A percentile compares a stretch with the other conserved stretches of the same genome.
These are phyloP conservation scores for Diplodus sargus DNA, from an alignment of 2,797 vertebrate genomes.

Conservation along the genomic window DNA sequence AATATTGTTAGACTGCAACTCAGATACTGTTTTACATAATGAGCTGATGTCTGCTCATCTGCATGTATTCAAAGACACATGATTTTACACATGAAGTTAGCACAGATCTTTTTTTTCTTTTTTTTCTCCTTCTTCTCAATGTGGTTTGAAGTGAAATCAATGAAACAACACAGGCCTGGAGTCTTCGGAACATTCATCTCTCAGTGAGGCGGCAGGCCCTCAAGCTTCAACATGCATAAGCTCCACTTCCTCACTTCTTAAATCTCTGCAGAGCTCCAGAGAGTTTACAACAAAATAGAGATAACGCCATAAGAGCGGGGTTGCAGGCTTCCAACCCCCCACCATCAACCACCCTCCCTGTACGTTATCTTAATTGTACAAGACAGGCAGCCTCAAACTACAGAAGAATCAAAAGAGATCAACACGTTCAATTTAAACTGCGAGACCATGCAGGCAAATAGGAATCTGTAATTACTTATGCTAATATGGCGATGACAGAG, in stretches of 20 bases:
- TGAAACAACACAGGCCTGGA: constrained; percentile 46
- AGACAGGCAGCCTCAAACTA: constrained; percentile 81
- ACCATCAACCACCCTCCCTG: constrained; percentile 53
- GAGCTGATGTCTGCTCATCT: constrained; percentile 31
- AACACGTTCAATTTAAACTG: constrained; percentile 81
- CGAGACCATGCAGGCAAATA: constrained; percentile 73
- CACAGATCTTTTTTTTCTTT: constrained; percentile 37
- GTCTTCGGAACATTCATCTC: constrained; percentile 49
- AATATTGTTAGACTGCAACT: constrained; percentile 16
- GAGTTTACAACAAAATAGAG: constrained; percentile 75
- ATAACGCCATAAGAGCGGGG: constrained; percentile 67
- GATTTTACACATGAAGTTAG: constrained; percentile 49
- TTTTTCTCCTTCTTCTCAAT: constrained; percentile 40
- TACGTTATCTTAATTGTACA: constrained; percentile 85
- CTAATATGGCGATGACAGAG: constrained; percentile 74
- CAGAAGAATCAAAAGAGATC: constrained; percentile 83
- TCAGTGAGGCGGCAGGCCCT: constrained; percentile 35
- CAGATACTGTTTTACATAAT: constrained; percentile 16
- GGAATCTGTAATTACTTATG: constrained; percentile 86
- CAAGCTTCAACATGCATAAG: constrained; percentile 53
- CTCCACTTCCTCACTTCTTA: constrained; percentile 54
- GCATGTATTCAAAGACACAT: constrained; percentile 36
- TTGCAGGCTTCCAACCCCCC: constrained; percentile 47
- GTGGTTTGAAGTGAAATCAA: constrained; percentile 70
- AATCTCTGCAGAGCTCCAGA: constrained; percentile 69